Conservation (phyloP, 1,140 invertebrate species). For the Calliphora vicina region DNA sequence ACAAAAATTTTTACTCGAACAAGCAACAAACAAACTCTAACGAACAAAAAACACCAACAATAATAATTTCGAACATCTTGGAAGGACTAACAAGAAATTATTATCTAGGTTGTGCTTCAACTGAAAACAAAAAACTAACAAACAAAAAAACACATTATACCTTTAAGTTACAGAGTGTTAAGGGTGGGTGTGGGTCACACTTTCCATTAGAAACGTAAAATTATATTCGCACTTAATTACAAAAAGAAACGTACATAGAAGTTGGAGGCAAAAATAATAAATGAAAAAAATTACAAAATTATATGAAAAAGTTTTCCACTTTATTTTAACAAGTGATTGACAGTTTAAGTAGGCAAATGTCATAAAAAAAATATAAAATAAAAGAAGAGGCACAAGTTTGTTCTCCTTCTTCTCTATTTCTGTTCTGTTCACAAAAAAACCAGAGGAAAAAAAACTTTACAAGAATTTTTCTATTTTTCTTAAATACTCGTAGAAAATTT, state of each 20-base stretch:
- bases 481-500: neutral
- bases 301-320: conserved; percentile 26
- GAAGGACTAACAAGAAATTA: neutral
- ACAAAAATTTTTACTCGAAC: neutral
- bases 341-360: conserved; percentile 35
- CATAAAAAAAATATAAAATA: conserved; percentile 20
- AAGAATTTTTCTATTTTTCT: too few relatives aligned
- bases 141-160: neutral
- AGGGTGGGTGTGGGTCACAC: neutral
- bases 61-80: neutral
- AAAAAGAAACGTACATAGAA: conserved; percentile 15
- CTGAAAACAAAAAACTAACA: neutral
- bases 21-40: neutral
- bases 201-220: neutral
- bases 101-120: neutral
- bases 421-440: neutral
- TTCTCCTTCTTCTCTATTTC: neutral
- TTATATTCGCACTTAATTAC: conserved; percentile 31
- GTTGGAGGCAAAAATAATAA: neutral
- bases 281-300: neutral
- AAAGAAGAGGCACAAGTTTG: neutral
- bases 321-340: conserved; percentile 35
- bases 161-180: neutral
- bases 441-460: neutral
- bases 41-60: neutral